Base-by-base conservation (phyloP, 1,140 invertebrate genomes). In the Psix sp. region DNA sequence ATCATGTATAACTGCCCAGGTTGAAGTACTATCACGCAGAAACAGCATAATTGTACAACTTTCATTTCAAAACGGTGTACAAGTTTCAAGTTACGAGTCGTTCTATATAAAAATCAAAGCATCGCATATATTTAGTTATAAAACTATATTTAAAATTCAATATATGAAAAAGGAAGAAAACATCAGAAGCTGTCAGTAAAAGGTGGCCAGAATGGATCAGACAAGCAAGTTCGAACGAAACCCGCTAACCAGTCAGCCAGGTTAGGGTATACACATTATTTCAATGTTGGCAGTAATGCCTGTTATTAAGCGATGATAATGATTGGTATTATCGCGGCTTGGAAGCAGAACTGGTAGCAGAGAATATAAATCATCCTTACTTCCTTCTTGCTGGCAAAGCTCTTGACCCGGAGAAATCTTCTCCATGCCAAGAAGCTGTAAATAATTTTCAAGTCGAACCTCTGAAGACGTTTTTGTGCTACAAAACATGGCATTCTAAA, bases 291-390 rank as follows among this genome's bases (percentile, higher is more conserved):
- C 86, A 87, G 85, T 87, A 87, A 87, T 87, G 85, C 83, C 86
- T 87, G 85, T 87, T 87, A 87, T 87, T 87, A 87, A 87, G 86
- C 81, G 86, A 87, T 86, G 86, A 87, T 87, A 87, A 87, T 87
- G 85, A 87, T 87, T 87, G 85, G 86, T 87, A 87, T 87, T 87
- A 87, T 87, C 85, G 85, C 84, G 80, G 80, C 80, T 82, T 84
- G 86, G 85, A 82, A 85, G 82, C 84, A 85, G 83, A 80, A 84
- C 86, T 85, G 85, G 86, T 87, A 87, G 86, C 85, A 80, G 78
- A 82, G 85, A 84, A 87, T 87, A 87, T 87, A 87, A 87, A 87
- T 87, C 86, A 87, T 87, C 84, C 83, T 83, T 85, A 86, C 85
- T 87, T 87, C 84, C 86, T 87, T 84, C 81, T 82, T 78, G 79